Base-by-base conservation (phyloP, 2,113 vertebrate species). In the Pollimyrus isidori region DNA sequence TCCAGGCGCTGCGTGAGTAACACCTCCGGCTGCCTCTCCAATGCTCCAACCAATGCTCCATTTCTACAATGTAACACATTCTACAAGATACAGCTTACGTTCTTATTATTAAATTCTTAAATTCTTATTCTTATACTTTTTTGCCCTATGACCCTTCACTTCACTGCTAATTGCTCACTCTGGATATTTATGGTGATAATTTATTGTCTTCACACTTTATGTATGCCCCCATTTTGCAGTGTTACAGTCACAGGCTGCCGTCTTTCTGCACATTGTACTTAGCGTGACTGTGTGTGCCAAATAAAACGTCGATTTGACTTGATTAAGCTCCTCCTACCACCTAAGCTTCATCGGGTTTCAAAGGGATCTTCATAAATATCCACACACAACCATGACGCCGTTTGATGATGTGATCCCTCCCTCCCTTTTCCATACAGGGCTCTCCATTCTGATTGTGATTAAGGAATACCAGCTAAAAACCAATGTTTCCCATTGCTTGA, bases 1-100 rank as follows among this genome's bases (percentile, higher is more conserved):
- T 99, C 65, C 96, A 97, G 88, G 93, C 97, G 0, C 96, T 98
- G 92, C 98, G 98, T 99, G 96, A 99, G 98, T 97, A 95, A 91
- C 93, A 73, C 82, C 30, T 87, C 49, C 87, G 76, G 76, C 46
- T 91, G 50, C 90, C 89, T 90, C 89, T 48, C 56, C 73, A 86
- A 83, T 89, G 90, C 80, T 85, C 69, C 86, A 30, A 46, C 35
- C 35, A 35, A 1, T 35, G 35, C 35, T 35, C 35, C n/a, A n/a
- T 69, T 26, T 26, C 26, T 69, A 26, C 26, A 35, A 73, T 4
- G 10, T 73, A 11, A 73, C 21, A n/a, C 23, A 62, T n/a, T n/a
- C n/a, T n/a, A n/a, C n/a, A n/a, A n/a, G n/a, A n/a, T 62, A n/a
- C 56, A 62, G 9, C 62, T 69, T 30, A 13, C n/a, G 13, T 35